Conservation (phyloP, 1,140 invertebrate genomes). For the Eubasilissa regina region DNA sequence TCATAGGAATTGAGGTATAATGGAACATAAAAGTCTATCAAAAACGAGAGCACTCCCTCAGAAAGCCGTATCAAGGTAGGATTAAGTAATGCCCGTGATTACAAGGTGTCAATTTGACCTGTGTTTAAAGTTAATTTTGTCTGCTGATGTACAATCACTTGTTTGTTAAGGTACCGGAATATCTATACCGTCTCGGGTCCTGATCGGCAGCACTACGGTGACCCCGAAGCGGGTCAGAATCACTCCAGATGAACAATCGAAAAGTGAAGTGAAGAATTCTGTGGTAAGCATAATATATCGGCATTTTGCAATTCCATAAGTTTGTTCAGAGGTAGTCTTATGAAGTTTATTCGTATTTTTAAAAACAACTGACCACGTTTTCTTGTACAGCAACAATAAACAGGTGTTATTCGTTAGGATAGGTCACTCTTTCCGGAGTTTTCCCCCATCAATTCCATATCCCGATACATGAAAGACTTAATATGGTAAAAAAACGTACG, state of each 20-base stretch:
- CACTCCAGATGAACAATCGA: conserved; percentile 95
- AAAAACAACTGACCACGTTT: not conserved
- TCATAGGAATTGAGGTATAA: conserved; percentile 49
- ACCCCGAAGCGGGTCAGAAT: conserved; percentile 95
- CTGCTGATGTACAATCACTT: conserved; percentile 56
- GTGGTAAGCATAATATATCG: conserved; percentile 75
- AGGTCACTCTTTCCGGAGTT: no score
- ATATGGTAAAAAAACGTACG: no score
- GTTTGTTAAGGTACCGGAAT: conserved; percentile 85
- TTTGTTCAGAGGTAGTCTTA: not conserved
- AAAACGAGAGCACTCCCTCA: conserved; percentile 93
- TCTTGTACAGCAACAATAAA: not conserved
- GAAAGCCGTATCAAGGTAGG: conserved; percentile 96
- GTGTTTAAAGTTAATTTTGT: conserved; percentile 41
- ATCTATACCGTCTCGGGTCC: conserved; percentile 96
- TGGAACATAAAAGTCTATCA: conserved; percentile 89
- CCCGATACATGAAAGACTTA: no score
- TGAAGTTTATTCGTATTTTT: not conserved
- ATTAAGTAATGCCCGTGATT: conserved; percentile 57
- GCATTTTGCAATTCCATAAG: conserved; percentile 8
- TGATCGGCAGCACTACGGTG: conserved; percentile 94
- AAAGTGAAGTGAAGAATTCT: conserved; percentile 93
- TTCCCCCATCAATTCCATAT: no score
- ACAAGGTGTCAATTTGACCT: conserved; percentile 9
- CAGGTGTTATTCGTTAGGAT: no score